phyloP scores from a whole-genome alignment of 2,797 vertebrate species.

The Pelobates cultripes region DNA sequence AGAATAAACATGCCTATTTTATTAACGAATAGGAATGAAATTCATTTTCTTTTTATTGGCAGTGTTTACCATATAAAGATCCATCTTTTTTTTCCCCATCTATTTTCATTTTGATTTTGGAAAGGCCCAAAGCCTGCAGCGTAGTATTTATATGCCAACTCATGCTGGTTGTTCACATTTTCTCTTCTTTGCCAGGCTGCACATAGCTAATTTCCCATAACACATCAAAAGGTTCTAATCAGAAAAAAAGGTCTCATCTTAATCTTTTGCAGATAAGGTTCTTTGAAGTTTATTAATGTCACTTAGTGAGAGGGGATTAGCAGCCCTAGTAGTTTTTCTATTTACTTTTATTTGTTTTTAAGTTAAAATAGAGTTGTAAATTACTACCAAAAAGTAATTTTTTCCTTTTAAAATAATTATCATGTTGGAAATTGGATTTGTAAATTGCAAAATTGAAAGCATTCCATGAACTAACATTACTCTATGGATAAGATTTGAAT shows the following conservation, averaged over 20 bases:
- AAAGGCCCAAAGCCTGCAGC: constrained; percentile 30
- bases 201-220: constrained; percentile 27
- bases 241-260: constrained; percentile 23
- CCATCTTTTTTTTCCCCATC: background rate
- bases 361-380: background rate
- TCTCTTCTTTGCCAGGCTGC: constrained; percentile 21
- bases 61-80: background rate
- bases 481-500: no score
- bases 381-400: no score
- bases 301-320: constrained; percentile 29
- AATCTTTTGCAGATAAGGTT: constrained; percentile 37
- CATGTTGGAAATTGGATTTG: no score
- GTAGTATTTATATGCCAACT: constrained; percentile 26
- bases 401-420: no score
- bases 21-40: background rate
- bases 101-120: constrained; percentile 16
- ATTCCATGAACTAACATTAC: no score
- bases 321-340: constrained; percentile 14
- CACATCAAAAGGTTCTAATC: constrained; percentile 45
- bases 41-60: background rate
- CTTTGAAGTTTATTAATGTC: constrained; percentile 39
- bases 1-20: background rate
- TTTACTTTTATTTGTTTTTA: background rate
- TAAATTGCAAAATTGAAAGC: no score
- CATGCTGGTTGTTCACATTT: constrained; percentile 44